Conservation (phyloP, 2,797 vertebrate genomes). For the Uromys caudimaculatus region DNA sequence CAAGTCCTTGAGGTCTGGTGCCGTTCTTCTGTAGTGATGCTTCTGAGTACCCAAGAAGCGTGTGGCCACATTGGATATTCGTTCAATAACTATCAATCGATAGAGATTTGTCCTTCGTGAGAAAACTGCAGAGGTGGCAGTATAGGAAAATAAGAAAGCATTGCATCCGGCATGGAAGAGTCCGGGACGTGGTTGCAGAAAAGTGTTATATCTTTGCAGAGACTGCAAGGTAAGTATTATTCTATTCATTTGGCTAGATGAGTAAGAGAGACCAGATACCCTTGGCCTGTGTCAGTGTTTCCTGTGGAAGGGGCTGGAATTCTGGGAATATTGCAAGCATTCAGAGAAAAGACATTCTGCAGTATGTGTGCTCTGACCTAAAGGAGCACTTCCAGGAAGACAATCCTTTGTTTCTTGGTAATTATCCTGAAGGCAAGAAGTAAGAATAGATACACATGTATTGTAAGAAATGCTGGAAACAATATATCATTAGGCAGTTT, state of each 20-base stretch:
- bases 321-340: background rate
- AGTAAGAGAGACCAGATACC: background rate
- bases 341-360: background rate
- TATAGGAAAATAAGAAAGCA: background rate
- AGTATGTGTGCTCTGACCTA: background rate
- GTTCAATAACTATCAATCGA: background rate
- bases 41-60: background rate
- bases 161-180: background rate
- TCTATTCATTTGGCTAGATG: background rate
- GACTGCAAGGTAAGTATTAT: background rate
- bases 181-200: background rate
- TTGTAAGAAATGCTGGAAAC: no score
- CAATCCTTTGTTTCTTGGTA: background rate
- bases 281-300: background rate
- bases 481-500: background rate
- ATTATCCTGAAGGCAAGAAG: background rate
- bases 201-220: slow-evolving; percentile 29
- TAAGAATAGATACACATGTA: background rate
- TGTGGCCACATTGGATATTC: background rate
- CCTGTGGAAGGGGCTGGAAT: background rate
- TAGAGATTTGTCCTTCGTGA: background rate
- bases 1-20: background rate
- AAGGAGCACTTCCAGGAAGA: background rate
- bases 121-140: background rate
- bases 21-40: background rate